Base-by-base conservation (phyloP, 2,113 vertebrate genomes). In the Sitta europaea region DNA sequence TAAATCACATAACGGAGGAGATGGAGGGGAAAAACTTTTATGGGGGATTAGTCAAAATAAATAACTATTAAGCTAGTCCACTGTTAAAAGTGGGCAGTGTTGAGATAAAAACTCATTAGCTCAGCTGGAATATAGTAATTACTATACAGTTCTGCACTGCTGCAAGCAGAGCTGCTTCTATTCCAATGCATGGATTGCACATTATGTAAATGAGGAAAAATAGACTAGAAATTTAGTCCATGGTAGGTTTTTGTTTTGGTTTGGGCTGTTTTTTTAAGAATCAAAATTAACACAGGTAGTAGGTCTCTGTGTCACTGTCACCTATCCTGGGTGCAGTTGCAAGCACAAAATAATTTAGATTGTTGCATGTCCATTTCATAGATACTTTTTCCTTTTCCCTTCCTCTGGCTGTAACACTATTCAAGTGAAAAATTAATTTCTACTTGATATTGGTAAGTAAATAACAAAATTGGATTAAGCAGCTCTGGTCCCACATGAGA, bases 31-130 rank as follows among this genome's bases (percentile, higher is more conserved):
- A 23, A 55, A 91, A 67, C 55, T 77, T 94, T 86, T 91, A 88
- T 86, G 87, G 80, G 18, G 88, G 88, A 94, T 96, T 88, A 96
- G 81, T 91, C 83, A 89, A 92, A 96, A 95, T 91, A 97, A 97
- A 92, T 91, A 96, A 91, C 88, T 88, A 54, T 95, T 95, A 94
- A 82, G 76, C 58, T 76, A 62, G 86, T 88, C 92, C 88, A 73
- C 72, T 76, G 47, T 93, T 79, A 92, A 86, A 47, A 96, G 61
- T 82, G 86, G 57, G 71, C 47, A 65, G 50, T 6, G 4, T 80
- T 58, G 83, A 87, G 70, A 80, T 85, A 66, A 82, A 93, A 89
- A 85, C 79, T 76, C 95, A 79, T 96, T 96, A 96, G 79, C 79
- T 96, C 86, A 91, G 73, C 76, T 84, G 86, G 93, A 96, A 76